phyloP scores from a whole-genome alignment of 2,888 invertebrate genomes.

The Crossocerus cetratus region DNA sequence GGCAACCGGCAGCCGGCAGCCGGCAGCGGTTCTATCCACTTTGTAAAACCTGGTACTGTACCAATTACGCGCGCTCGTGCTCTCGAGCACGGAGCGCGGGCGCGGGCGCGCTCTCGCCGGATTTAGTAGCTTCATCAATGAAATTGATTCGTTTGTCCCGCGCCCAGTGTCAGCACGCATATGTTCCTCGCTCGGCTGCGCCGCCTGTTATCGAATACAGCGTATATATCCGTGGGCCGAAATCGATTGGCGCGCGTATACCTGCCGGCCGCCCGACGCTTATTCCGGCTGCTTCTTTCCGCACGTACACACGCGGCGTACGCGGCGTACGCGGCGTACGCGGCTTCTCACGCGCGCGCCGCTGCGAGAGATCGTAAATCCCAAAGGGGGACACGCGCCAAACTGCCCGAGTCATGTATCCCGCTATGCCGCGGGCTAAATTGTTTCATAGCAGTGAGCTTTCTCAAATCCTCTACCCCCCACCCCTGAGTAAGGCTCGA shows the following conservation, averaged over 20 bases:
- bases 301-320: background rate
- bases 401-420: background rate
- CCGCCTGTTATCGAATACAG: slow-evolving; percentile 35
- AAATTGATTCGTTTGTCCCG: slow-evolving; percentile 68
- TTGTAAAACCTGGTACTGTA: slow-evolving; percentile 65
- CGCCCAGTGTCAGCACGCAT: slow-evolving; percentile 26
- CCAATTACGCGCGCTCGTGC: slow-evolving; percentile 69
- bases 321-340: too few species aligned
- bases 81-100: slow-evolving; percentile 3
- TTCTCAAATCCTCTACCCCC: background rate
- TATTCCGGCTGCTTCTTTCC: background rate
- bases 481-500: background rate
- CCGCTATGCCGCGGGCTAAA: background rate
- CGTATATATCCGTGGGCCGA: slow-evolving; percentile 4
- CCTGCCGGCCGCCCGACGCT: background rate
- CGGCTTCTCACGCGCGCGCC: background rate
- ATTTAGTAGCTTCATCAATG: slow-evolving; percentile 74
- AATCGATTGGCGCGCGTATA: slow-evolving; percentile 26
- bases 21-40: slow-evolving; percentile 44
- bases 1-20: slow-evolving; percentile 33
- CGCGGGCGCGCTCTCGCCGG: slow-evolving; percentile 46
- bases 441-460: background rate
- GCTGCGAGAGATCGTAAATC: background rate
- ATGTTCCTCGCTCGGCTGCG: slow-evolving; percentile 13
- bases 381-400: too few species aligned